Evolutionary conservation across 2,113 vertebrate genomes (phyloP).

Genomic region (Aspidoscelis tigris): DNA sequence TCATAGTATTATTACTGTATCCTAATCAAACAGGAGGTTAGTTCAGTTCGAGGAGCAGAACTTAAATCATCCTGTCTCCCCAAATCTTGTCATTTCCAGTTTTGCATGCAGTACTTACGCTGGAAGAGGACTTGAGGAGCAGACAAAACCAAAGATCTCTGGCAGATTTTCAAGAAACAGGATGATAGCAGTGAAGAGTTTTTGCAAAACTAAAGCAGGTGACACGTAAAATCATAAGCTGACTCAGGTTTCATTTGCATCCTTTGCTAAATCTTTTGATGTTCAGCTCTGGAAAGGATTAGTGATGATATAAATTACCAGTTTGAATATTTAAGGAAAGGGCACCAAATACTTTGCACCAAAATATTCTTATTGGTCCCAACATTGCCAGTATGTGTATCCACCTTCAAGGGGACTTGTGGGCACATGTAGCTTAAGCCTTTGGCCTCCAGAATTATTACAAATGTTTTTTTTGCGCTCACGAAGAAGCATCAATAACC

Average conservation of each 20-base stretch:
- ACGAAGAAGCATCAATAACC: too few relatives aligned
- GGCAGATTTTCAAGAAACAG: neutral
- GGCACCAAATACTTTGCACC: neutral
- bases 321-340: neutral
- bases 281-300: neutral
- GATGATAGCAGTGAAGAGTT: neutral
- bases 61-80: neutral
- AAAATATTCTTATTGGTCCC: too few relatives aligned
- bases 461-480: too few relatives aligned
- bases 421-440: too few relatives aligned
- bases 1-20: neutral
- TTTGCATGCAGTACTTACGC: neutral
- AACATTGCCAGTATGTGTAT: too few relatives aligned
- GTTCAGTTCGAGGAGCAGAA: neutral
- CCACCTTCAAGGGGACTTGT: too few relatives aligned
- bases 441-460: too few relatives aligned
- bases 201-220: neutral
- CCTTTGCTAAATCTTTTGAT: neutral
- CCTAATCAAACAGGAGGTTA: neutral
- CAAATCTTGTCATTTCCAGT: neutral
- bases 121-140: neutral
- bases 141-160: neutral
- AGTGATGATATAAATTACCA: neutral
- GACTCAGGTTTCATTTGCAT: neutral
- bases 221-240: too few relatives aligned